phyloP scores from a whole-genome alignment of 2,888 invertebrate genomes.

The Temnothorax unifasciatus region DNA sequence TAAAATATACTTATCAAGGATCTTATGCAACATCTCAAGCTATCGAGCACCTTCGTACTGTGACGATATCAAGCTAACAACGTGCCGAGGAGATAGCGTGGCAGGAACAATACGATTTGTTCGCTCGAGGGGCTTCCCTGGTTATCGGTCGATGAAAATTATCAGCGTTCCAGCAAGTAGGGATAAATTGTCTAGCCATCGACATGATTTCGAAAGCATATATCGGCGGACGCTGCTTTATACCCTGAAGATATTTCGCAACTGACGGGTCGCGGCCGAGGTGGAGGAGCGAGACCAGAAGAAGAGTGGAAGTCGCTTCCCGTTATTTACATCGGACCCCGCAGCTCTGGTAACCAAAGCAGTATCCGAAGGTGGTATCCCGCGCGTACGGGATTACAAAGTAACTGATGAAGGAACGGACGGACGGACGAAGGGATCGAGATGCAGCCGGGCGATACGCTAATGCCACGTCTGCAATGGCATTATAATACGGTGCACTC shows the following conservation, averaged over 20 bases:
- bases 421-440: conserved; percentile 73
- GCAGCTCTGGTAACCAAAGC: conserved; percentile 61
- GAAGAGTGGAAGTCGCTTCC: conserved; percentile 46
- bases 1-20: neutral
- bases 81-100: conserved; percentile 37
- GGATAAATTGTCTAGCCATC: conserved; percentile 54
- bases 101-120: conserved; percentile 44
- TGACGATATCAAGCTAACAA: conserved; percentile 18
- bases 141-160: conserved; percentile 49
- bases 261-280: conserved; percentile 48
- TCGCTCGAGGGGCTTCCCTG: conserved; percentile 24
- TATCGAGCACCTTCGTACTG: conserved; percentile 1
- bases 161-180: conserved; percentile 36
- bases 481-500: conserved; percentile 77
- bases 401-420: conserved; percentile 76
- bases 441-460: conserved; percentile 78
- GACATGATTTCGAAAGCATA: conserved; percentile 38
- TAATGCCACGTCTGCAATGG: conserved; percentile 78
- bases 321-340: conserved; percentile 69
- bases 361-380: conserved; percentile 68
- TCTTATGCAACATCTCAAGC: conserved; percentile 18
- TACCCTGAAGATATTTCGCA: conserved; percentile 53
- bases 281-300: conserved; percentile 24
- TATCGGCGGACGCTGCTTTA: conserved; percentile 22
- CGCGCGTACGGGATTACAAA: conserved; percentile 70